Evolutionary conservation across 2,113 vertebrate species (phyloP), one percentile per base, ranked within the genome.

Genomic region (Syngnathus typhle): DNA sequence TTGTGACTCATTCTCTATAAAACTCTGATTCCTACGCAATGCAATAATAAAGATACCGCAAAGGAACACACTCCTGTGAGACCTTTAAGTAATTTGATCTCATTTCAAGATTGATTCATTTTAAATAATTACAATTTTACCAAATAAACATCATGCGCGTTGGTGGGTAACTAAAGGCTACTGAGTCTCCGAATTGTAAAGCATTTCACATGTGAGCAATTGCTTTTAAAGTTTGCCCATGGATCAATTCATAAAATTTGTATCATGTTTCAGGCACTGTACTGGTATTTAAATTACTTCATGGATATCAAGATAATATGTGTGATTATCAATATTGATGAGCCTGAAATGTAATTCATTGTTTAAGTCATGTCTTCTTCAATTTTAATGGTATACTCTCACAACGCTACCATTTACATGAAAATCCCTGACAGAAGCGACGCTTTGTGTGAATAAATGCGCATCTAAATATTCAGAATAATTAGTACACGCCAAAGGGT

Each of bases 41-140:
- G 68, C 79, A 81, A 82, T 82, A 85, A 89, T 80, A 84, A 82
- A 84, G 82, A 81, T 72, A 69, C 56, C 55, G 73, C 68, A 58
- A 69, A 76, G 70, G 70, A 86, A 84, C 65, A n/a, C 72, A 73
- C 78, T 72, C 81, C 74, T 71, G 23, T 7, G 81, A 82, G 83
- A 87, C 71, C 67, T 76, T 78, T 84, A 65, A 77, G 71, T 67
- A 76, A 69, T 43, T 61, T 73, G 62, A 73, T 63, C 76, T 85
- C 73, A 84, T 87, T 82, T 80, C 62, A 76, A 60, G 65, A 72
- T 77, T 76, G 68, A 73, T 69, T 68, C 44, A 39, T 76, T 83
- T 81, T 72, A 65, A 77, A 74, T 58, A 78, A 72, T 63, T 77
- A 66, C 73, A 76, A 65, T 80, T 77, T 69, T 76, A 63, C 58